These are phyloP conservation scores for Mixornis gularis DNA, from an alignment of 2,113 vertebrate genomes.

Conservation along the genomic window DNA sequence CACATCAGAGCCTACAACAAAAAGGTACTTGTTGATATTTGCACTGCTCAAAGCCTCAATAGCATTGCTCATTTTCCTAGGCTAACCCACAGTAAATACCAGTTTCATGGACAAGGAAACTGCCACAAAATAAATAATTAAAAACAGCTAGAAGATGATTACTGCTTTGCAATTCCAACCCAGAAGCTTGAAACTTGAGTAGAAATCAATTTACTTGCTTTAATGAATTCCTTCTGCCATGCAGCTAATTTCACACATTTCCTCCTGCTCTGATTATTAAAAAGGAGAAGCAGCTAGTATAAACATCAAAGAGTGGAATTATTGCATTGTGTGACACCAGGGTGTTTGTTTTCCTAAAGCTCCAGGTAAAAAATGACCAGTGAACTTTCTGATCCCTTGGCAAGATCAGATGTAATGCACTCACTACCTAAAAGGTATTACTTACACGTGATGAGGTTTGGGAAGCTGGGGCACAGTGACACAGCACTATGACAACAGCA, in stretches of 20 bases:
- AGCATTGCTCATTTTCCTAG: slow-evolving; percentile 30
- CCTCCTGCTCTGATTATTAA: slow-evolving; percentile 54
- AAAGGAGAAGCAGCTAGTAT: slow-evolving; percentile 44
- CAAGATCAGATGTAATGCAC: background rate
- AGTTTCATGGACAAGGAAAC: slow-evolving; percentile 45
- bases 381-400: slow-evolving; percentile 10
- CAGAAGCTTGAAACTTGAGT: slow-evolving; percentile 61
- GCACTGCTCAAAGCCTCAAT: slow-evolving; percentile 13
- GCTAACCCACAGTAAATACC: slow-evolving; percentile 11
- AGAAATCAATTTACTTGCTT: slow-evolving; percentile 48
- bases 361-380: slow-evolving; percentile 17
- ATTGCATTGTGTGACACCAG: slow-evolving; percentile 23
- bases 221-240: slow-evolving; percentile 68
- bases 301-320: slow-evolving; percentile 50
- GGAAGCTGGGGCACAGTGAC: background rate
- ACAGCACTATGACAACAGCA: background rate
- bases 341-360: slow-evolving; percentile 59
- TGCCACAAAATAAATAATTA: slow-evolving; percentile 61
- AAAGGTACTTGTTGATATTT: slow-evolving; percentile 18
- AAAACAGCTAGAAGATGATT: slow-evolving; percentile 54
- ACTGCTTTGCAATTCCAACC: slow-evolving; percentile 42
- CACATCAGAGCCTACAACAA: background rate
- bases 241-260: slow-evolving; percentile 65
- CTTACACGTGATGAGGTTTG: background rate
- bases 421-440: background rate